A percentile compares a stretch with the other conserved stretches of the same genome.
phyloP scores from a whole-genome alignment of 2,113 vertebrate species.

The Epinephelus fuscoguttatus region DNA sequence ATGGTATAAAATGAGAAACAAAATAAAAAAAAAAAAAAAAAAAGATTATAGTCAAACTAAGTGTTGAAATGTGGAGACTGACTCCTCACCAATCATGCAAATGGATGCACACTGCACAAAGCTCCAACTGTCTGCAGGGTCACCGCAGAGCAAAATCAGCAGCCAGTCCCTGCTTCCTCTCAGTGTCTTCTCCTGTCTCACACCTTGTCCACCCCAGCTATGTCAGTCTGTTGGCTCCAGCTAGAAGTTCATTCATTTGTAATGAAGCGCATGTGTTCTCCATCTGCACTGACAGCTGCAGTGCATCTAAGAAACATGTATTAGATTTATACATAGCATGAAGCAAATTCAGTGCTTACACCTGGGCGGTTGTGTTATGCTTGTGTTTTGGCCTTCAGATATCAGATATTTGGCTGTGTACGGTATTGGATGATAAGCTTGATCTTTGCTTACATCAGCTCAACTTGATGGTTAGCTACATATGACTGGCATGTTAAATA shows the following conservation, averaged over 20 bases:
- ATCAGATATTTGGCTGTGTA: not conserved
- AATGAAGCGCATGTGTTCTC: conserved; percentile 13
- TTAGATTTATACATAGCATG: not conserved
- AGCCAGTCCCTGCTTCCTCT: not conserved
- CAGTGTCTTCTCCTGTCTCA: not conserved
- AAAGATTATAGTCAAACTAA: not conserved
- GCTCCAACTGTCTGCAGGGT: not conserved
- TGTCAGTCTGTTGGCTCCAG: conserved; percentile 5
- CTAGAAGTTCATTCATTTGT: conserved; percentile 29
- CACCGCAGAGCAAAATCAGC: not conserved
- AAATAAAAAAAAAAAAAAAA: not conserved
- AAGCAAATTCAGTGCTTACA: too few species aligned
- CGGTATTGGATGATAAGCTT: not conserved
- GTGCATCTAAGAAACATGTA: not conserved
- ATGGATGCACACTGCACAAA: not conserved
- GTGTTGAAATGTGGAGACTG: not conserved
- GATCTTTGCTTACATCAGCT: not conserved
- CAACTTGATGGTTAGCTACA: not conserved
- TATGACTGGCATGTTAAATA: not conserved
- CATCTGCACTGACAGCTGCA: conserved; percentile 32
- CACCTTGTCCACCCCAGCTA: conserved; percentile 17
- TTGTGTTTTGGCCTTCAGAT: not conserved
- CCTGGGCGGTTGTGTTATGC: not conserved
- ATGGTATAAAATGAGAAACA: too few species aligned
- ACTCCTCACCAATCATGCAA: not conserved